A percentile compares a stretch with the other conserved stretches of the same genome.
Evolutionary conservation across 64 coral and sea anemone species (phyloP).

Genomic region (Stichodactyla helianthus): DNA sequence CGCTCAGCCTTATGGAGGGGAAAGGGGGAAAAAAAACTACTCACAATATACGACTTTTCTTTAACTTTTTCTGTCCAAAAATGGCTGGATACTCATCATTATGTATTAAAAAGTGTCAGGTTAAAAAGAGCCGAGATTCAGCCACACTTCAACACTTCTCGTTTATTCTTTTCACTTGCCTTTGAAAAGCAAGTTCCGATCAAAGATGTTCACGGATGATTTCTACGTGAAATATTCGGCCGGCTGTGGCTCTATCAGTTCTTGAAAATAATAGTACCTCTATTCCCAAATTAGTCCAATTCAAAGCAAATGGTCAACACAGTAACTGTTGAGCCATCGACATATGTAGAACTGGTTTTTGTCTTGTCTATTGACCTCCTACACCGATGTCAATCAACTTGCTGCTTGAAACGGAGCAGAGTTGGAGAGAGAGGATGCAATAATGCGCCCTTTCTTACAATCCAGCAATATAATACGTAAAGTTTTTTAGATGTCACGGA

Average conservation of each 20-base stretch:
- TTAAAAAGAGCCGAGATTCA: too few relatives aligned
- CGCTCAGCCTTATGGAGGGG: too few relatives aligned
- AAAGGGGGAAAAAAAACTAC: too few relatives aligned
- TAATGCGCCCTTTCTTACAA: neutral
- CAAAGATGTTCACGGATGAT: neutral
- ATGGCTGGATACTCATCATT: too few relatives aligned
- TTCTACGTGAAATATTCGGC: neutral
- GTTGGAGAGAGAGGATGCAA: neutral
- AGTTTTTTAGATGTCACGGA: neutral
- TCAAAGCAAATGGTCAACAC: neutral
- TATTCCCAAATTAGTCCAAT: neutral
- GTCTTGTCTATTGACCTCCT: neutral
- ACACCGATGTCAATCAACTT: neutral
- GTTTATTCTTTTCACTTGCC: neutral
- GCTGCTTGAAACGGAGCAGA: neutral
- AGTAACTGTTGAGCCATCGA: constrained; percentile 7
- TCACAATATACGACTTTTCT: too few relatives aligned
- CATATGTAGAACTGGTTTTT: neutral
- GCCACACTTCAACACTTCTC: too few relatives aligned
- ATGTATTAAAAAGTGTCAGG: too few relatives aligned
- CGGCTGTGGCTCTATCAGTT: neutral
- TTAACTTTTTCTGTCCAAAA: too few relatives aligned
- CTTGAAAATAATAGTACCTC: neutral
- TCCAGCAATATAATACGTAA: neutral
- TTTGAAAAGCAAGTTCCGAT: neutral